phyloP scores from a whole-genome alignment of 2,888 invertebrate genomes.

The Perizoma flavofasciatum region DNA sequence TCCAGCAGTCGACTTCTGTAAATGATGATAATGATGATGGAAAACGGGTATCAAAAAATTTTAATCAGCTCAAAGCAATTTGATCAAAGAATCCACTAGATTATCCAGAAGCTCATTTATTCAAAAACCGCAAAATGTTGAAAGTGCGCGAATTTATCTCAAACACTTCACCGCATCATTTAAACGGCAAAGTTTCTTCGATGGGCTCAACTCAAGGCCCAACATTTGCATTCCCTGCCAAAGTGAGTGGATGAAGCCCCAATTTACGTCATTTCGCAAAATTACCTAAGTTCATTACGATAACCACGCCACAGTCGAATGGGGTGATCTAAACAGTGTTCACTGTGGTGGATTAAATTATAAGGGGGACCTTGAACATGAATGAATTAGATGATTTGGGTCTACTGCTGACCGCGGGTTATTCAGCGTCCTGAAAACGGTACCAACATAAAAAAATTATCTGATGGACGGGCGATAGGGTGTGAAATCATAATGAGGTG shows the following conservation, averaged over 20 bases:
- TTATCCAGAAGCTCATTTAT: constrained; percentile 30
- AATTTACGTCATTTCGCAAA: constrained; percentile 34
- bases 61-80: constrained; percentile 14
- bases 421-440: constrained; percentile 36
- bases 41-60: not conserved
- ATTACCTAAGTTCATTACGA: constrained; percentile 35
- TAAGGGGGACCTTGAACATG: constrained; percentile 26
- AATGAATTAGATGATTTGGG: constrained; percentile 36
- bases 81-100: constrained; percentile 23
- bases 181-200: constrained; percentile 39
- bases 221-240: constrained; percentile 37
- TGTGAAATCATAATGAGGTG: constrained; percentile 33
- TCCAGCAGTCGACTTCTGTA: not conserved
- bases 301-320: constrained; percentile 29
- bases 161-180: constrained; percentile 36
- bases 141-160: constrained; percentile 36
- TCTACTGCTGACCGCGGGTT: constrained; percentile 37
- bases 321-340: constrained; percentile 27
- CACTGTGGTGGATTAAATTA: constrained; percentile 29
- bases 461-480: constrained; percentile 30
- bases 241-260: constrained; percentile 37
- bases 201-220: constrained; percentile 32
- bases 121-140: constrained; percentile 32
- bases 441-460: constrained; percentile 33
- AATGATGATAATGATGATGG: not conserved